Evolutionary conservation across 2,797 vertebrate genomes (phyloP), one percentile per base, ranked within the genome.

Genomic region (Cryptoblepharus egeriae): DNA sequence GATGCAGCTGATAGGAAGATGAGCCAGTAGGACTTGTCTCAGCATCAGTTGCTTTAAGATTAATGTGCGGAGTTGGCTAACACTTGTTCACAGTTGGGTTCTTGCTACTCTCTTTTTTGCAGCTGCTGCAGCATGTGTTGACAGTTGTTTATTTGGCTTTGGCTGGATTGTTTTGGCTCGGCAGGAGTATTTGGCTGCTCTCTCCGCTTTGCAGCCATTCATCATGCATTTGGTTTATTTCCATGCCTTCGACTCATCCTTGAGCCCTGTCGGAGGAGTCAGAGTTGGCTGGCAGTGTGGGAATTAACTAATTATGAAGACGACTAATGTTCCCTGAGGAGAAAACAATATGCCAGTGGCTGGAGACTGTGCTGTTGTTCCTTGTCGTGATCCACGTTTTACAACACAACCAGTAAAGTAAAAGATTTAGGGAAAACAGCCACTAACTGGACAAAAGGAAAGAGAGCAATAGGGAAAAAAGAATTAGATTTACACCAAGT

Each of bases 31-130:
- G 89, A 82, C 35, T 63, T 85, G 79, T 92, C 88, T 90, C 88
- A 72, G 87, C 83, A 88, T 92, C 88, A 88, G 78, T 86, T 93
- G 85, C 83, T 85, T 75, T 83, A 91, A 92, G 92, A 93, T 81
- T 90, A 89, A 78, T 92, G 89, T 86, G 81, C 87, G 85, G 88
- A 93, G 86, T 75, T 90, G 87, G 86, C 82, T 87, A 91, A 91
- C 87, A 81, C 89, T 88, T 85, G 86, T 26, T 91, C 93, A 88
- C 90, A 92, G 92, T 78, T 88, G 92, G 93, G 90, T 91, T 89
- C 92, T 81, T 77, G 89, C 61, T 49, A 86, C 88, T 75, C 60
- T 87, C 91, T 89, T 81, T n/a, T 85, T 76, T 86, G 57, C 83
- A 92, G 89, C 73, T 81, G 85, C 83, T 81, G 24, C 32, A 52